Conservation (phyloP, 1,140 invertebrate species). For the Cheumatopsyche charites region DNA sequence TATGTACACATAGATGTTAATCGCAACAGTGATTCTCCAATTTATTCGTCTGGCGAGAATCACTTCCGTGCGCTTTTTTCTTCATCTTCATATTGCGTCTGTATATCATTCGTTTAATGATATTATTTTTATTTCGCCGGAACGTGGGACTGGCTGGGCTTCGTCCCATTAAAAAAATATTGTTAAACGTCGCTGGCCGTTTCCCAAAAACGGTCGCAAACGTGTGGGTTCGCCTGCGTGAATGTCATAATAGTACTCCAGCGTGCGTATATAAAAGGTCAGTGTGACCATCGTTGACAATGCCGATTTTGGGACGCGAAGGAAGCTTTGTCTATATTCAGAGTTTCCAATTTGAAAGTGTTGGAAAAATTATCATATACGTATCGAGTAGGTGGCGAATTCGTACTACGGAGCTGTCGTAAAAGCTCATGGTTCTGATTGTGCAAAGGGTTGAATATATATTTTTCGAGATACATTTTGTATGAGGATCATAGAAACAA, state of each 20-base stretch:
- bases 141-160: conserved; percentile 13
- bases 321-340: conserved; percentile 2
- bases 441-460: no score
- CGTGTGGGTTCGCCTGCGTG: conserved; percentile 1
- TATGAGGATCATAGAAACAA: no score
- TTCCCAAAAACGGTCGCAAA: conserved; percentile 7
- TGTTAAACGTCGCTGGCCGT: conserved; percentile 13
- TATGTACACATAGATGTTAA: conserved; percentile 4
- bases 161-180: conserved; percentile 27
- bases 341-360: neutral
- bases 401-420: no score
- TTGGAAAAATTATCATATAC: no score
- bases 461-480: no score
- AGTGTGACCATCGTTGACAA: conserved; percentile 6
- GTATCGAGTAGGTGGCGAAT: no score
- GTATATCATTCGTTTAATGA: no score
- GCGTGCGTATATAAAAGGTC: neutral
- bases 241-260: conserved; percentile 4
- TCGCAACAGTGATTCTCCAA: conserved; percentile 3
- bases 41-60: conserved; percentile 17
- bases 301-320: neutral
- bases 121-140: neutral
- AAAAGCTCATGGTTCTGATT: no score
- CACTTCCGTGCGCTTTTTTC: neutral
- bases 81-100: conserved; percentile 6